Evolutionary conservation across 92 coral and sea anemone genomes (phyloP), one percentile per base, ranked within the genome.

Genomic region (Montipora capitata): DNA sequence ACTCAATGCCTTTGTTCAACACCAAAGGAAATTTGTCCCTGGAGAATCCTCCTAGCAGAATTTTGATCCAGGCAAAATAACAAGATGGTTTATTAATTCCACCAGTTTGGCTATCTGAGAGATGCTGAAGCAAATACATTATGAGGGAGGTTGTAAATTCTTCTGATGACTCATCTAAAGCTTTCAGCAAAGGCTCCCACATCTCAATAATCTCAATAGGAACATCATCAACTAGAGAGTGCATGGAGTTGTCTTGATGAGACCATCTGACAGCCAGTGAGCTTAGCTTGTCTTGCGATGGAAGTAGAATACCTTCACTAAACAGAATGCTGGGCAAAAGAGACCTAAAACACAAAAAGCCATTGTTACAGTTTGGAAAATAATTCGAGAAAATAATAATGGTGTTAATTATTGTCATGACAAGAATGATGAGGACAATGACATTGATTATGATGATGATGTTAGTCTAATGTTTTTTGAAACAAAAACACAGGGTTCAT

Each of bases 121-220:
- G 75, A 61, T 86, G 67, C 35, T 82, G 82, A 10, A 97, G 61
- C 17, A 96, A 78, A 3, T 79, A 61, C 44, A 66, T 40, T 9
- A 93, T 48, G 18, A 96, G 72, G 2, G 85, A 76, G 48, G 96
- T 77, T 18, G 94, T 84, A 77, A 95, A 97, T 52, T 92, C 93
- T 10, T 93, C 45, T 44, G 96, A 94, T 3, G 71, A 92, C 73
- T 88, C 85, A 72, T 94, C 94, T 2, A 94, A 90, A 2, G 94
- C 87, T 74, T 89, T 88, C 27, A 97, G 84, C 14, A 97, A 93
- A 16, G 97, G 95, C 62, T 74, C 88, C 98, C 98, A 95, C 44
- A 84, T 52, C 8, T 72, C 38, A 27, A 88, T 69, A 18, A 90
- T 54, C 76, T 92, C 88, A 10, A 68, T 77, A 35, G 96, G 94